These are phyloP conservation scores for Pelodiscus sinensis DNA, from an alignment of 2,113 vertebrate genomes.

Conservation along the genomic window DNA sequence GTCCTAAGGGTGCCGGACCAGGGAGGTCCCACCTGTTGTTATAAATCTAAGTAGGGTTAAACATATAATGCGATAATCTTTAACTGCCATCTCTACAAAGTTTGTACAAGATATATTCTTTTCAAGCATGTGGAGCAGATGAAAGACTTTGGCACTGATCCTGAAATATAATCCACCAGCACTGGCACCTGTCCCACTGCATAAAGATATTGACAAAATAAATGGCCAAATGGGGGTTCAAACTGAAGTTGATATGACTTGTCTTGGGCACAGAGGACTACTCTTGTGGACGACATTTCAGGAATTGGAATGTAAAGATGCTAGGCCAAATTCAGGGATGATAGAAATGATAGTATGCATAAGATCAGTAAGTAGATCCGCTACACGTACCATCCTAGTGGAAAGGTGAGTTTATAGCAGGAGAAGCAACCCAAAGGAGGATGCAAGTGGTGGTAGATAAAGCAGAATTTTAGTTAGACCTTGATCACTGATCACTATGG, in stretches of 20 bases:
- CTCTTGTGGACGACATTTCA: neutral
- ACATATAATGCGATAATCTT: neutral
- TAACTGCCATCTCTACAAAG: neutral
- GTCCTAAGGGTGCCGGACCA: too few relatives aligned
- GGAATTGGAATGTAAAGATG: neutral
- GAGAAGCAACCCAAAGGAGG: neutral
- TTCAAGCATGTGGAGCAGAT: neutral
- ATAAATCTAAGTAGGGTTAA: neutral
- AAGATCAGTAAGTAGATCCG: neutral
- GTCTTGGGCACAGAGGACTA: neutral
- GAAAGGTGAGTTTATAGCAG: neutral
- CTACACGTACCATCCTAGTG: neutral
- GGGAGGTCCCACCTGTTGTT: neutral
- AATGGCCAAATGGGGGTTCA: neutral
- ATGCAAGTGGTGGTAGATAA: neutral
- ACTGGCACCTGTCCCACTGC: neutral
- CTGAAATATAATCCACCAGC: neutral
- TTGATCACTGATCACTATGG: neutral
- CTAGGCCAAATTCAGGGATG: neutral
- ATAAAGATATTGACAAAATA: neutral
- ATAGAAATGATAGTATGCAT: neutral
- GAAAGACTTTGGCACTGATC: neutral
- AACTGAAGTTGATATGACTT: neutral
- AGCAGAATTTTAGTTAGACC: neutral
- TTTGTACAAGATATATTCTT: neutral